phyloP scores from a whole-genome alignment of 2,888 invertebrate genomes.

The Iselma pallidipennis region DNA sequence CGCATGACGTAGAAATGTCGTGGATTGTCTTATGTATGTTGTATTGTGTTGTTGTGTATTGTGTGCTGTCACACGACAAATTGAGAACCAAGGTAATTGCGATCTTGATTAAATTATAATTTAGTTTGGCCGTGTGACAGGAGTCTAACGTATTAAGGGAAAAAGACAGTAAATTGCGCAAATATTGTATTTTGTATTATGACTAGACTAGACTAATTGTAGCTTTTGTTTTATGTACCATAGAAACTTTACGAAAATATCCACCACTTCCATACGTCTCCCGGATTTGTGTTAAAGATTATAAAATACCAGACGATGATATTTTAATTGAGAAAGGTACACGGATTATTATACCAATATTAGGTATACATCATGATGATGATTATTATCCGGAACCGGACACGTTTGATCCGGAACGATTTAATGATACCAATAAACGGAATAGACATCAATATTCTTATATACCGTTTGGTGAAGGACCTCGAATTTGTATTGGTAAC shows the following conservation, averaged over 20 bases:
- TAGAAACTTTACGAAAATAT: conserved; percentile 50
- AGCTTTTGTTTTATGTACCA: conserved; percentile 23
- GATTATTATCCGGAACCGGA: conserved; percentile 43
- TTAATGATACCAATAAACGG: conserved; percentile 31
- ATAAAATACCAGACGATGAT: conserved; percentile 41
- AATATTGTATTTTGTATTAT: no score
- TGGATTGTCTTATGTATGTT: no score
- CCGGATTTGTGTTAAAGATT: conserved; percentile 33
- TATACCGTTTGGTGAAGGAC: no score
- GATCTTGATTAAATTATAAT: no score
- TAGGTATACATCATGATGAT: conserved; percentile 45
- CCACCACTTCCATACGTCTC: conserved; percentile 39
- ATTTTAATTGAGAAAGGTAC: conserved; percentile 44
- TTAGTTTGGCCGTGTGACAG: no score
- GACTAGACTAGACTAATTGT: no score
- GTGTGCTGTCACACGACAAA: no score
- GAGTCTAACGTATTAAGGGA: no score
- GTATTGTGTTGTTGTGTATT: no score
- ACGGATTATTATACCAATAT: conserved; percentile 36
- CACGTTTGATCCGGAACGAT: conserved; percentile 32
- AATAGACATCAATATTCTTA: conserved; percentile 16
- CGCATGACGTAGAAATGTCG: no score
- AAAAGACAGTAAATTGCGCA: neutral
- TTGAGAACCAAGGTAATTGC: no score
- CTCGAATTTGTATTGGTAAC: conserved; percentile 37